Evolutionary conservation across 2,888 invertebrate genomes (phyloP), one percentile per base, ranked within the genome.

Genomic region (Cryptocephalus moraei): DNA sequence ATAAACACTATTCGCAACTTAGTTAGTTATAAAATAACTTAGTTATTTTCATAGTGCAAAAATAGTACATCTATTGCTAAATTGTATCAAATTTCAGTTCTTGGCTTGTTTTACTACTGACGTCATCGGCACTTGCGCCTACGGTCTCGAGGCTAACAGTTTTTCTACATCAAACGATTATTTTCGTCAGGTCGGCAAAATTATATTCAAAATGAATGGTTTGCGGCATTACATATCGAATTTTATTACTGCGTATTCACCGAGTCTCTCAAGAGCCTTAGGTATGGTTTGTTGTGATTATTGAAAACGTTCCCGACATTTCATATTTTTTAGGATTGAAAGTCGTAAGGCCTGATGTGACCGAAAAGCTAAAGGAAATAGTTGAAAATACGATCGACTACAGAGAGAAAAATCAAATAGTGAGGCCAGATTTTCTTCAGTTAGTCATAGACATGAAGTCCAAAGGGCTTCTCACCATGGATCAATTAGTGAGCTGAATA

Each of bases 81-180:
- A 9, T 10, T 31, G n/a, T 31, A n/a, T 43, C 22, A 22, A 4
- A 22, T 42, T 46, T 32, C 14, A 51, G 50, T 47, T 76, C 44
- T 73, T 75, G 51, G 75, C 75, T 8, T 74, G 73, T 49, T 79
- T 75, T 56, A 73, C 77, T 0, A 76, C 77, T 68, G 79, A 79
- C 56, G 75, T 78, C 4, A 76, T 80, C 32, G 77, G 76, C 0
- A 74, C 73, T 45, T 75, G 77, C 45, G 78, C 77, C n/a, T 80
- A 79, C 58, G 79, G 79, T 32, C 68, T 79, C 8, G 74, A 78
- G 48, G 75, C 75, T 53, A 75, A 79, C 56, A 73, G 75, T 34
- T 74, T 79, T 44, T 69, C 70, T 41, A 68, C 75, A 58, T 53
- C 62, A 9, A 53, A 67, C 22, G 60, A 64, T 8, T 62, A 66